phyloP scores from a whole-genome alignment of 2,888 invertebrate genomes.

The Hydriomena furcata region DNA sequence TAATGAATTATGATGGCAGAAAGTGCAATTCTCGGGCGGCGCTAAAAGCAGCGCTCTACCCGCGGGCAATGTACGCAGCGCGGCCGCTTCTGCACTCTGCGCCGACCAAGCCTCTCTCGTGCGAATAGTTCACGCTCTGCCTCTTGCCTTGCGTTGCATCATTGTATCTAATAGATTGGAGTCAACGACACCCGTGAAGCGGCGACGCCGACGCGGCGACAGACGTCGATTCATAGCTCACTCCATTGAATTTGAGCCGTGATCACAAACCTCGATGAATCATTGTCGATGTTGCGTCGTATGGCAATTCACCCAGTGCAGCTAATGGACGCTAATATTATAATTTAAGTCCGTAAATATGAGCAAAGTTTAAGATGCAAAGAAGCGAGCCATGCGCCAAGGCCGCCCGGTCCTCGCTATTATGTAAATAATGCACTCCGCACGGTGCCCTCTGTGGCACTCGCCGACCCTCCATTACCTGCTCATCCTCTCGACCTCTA shows the following conservation, averaged over 20 bases:
- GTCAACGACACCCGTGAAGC: conserved; percentile 65
- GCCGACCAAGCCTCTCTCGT: conserved; percentile 48
- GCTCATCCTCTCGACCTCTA: conserved; percentile 43
- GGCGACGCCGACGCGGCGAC: conserved; percentile 49
- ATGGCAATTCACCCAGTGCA: conserved; percentile 26
- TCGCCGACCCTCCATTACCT: conserved; percentile 41
- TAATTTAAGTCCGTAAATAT: conserved; percentile 34
- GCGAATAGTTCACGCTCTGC: conserved; percentile 69
- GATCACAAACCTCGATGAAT: conserved; percentile 42
- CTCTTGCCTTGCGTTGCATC: conserved; percentile 67
- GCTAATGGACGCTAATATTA: conserved; percentile 39
- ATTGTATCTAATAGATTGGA: conserved; percentile 57
- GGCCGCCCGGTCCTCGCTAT: conserved; percentile 68
- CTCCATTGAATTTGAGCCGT: conserved; percentile 58
- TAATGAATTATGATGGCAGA: conserved; percentile 77
- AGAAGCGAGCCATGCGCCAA: conserved; percentile 56
- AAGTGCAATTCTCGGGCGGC: conserved; percentile 48
- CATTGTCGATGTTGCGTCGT: conserved; percentile 42
- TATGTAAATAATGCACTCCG: conserved; percentile 70
- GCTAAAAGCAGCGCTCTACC: conserved; percentile 44
- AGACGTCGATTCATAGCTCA: conserved; percentile 61
- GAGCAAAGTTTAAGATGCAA: conserved; percentile 42
- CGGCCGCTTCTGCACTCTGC: conserved; percentile 26
- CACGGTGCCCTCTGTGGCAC: conserved; percentile 44
- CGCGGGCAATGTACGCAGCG: conserved; percentile 49